Percentiles rank a stretch among this genome's conserved stretches.
phyloP scores from a whole-genome alignment of 1,140 invertebrate genomes.

The Habropoda laboriosa region DNA sequence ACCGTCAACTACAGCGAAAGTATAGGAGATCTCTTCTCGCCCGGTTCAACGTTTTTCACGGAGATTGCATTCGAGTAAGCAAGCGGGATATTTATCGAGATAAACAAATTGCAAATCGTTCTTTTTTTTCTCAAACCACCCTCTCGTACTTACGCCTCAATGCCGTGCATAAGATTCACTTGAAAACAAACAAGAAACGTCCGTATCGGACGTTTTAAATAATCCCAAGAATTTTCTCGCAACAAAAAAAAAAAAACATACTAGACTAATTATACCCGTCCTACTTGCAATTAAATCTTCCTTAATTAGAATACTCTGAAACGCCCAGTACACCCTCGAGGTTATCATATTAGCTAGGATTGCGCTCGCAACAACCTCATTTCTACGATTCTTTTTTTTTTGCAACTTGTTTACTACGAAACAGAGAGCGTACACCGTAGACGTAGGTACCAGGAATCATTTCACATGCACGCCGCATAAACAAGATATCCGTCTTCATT shows the following conservation, averaged over 20 bases:
- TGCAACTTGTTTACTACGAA: no score
- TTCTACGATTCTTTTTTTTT: background rate
- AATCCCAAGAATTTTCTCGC: no score
- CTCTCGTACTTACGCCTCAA: no score
- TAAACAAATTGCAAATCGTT: background rate
- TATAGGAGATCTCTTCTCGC: background rate
- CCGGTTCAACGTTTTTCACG: background rate
- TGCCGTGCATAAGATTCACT: no score
- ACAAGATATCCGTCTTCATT: slow-evolving; percentile 15
- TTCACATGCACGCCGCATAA: slow-evolving; percentile 1
- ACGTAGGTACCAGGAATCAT: background rate
- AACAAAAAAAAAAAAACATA: no score
- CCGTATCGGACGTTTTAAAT: no score
- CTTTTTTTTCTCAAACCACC: background rate
- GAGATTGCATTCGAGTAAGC: no score
- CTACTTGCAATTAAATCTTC: background rate
- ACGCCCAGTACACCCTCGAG: background rate
- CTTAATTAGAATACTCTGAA: background rate
- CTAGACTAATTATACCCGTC: no score
- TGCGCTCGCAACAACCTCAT: background rate
- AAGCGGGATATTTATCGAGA: background rate
- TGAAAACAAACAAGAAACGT: no score
- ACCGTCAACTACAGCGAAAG: slow-evolving; percentile 21
- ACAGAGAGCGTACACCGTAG: background rate
- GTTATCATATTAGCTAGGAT: background rate